Percentiles rank a stretch among this genome's conserved stretches.
These are phyloP conservation scores for Kuschelorhynchus macadamiae DNA, from an alignment of 2,888 invertebrate genomes.

Conservation along the genomic window DNA sequence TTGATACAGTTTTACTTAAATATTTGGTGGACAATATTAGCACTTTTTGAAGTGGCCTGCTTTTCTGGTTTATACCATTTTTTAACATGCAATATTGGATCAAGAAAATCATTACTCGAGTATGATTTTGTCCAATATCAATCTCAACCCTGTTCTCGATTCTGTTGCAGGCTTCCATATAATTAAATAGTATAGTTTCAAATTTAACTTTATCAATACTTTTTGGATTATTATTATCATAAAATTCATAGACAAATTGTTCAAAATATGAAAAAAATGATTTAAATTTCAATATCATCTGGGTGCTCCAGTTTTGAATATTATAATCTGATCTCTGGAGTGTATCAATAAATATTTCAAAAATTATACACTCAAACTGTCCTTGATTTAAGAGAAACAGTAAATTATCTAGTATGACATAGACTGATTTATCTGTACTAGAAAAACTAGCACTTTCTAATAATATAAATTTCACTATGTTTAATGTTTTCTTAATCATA, in stretches of 20 bases:
- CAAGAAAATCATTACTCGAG: constrained; percentile 38
- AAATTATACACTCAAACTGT: constrained; percentile 56
- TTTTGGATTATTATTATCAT: constrained; percentile 48
- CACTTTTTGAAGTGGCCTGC: not conserved
- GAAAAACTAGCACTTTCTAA: constrained; percentile 55
- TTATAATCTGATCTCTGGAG: constrained; percentile 48
- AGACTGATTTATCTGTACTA: constrained; percentile 54
- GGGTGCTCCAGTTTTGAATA: constrained; percentile 49
- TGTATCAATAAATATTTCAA: constrained; percentile 56
- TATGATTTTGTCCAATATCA: constrained; percentile 36
- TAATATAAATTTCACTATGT: constrained; percentile 59
- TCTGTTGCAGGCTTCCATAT: constrained; percentile 42
- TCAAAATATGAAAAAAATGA: constrained; percentile 56
- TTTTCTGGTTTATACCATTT: not conserved
- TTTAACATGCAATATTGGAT: constrained; percentile 31
- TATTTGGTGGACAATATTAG: not conserved
- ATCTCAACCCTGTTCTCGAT: constrained; percentile 31
- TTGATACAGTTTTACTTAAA: constrained; percentile 10
- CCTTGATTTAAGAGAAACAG: constrained; percentile 54
- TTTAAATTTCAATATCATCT: constrained; percentile 50
- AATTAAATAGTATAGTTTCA: constrained; percentile 52
- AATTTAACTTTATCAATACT: constrained; percentile 48
- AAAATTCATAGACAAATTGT: constrained; percentile 58
- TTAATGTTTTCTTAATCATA: constrained; percentile 59
- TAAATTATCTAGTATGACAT: constrained; percentile 56